Evolutionary conservation across 1,140 invertebrate genomes (phyloP).

Genomic region (Ips typographus): DNA sequence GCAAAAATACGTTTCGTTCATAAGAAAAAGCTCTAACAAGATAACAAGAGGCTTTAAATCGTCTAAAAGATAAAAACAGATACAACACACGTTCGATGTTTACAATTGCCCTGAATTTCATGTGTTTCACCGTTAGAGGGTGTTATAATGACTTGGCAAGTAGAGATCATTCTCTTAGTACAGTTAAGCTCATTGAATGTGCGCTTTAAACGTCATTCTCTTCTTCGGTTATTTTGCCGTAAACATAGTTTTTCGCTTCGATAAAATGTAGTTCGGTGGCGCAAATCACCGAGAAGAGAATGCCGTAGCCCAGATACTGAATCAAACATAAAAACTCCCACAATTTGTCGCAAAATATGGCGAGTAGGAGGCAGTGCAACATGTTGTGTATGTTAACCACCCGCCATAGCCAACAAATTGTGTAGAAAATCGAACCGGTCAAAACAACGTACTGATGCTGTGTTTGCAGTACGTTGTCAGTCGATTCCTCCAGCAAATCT

Average conservation of each 20-base stretch:
- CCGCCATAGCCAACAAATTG: constrained; percentile 74
- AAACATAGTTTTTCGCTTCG: constrained; percentile 53
- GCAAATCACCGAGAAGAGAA: constrained; percentile 60
- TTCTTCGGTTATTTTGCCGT: constrained; percentile 12
- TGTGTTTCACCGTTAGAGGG: no score
- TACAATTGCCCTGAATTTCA: no score
- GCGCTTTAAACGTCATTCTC: no score
- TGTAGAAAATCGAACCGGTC: constrained; percentile 69
- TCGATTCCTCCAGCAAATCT: constrained; percentile 66
- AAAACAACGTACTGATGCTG: constrained; percentile 60
- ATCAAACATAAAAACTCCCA: constrained; percentile 69
- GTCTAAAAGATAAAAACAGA: no score
- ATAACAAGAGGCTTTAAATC: no score
- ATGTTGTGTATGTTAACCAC: constrained; percentile 78
- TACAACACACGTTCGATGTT: no score
- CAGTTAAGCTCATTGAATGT: no score
- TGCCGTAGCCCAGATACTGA: constrained; percentile 63
- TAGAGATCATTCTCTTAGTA: no score
- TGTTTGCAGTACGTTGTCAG: constrained; percentile 54
- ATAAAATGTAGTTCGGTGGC: constrained; percentile 61
- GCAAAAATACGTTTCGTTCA: no score
- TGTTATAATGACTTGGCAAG: no score
- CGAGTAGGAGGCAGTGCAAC: constrained; percentile 71
- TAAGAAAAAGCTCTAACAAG: no score
- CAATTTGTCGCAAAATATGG: constrained; percentile 78